A percentile compares a stretch with the other conserved stretches of the same genome.
These are phyloP conservation scores for Pseudorhombus dupliciocellatus DNA, from an alignment of 2,113 vertebrate genomes.

Conservation along the genomic window DNA sequence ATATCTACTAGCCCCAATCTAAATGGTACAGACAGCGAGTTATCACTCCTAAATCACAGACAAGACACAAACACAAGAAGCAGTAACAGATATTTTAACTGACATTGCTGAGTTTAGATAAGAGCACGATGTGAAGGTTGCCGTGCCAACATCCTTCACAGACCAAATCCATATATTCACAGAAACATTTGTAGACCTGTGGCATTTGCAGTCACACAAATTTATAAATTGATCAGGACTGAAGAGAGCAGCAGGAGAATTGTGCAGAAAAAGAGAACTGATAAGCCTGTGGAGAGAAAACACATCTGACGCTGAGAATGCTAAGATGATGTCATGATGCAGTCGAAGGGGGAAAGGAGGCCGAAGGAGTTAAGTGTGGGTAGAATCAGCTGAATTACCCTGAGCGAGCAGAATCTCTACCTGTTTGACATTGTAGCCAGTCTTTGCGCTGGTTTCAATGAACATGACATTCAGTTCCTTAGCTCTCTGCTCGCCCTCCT, in stretches of 20 bases:
- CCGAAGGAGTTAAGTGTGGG: conserved; percentile 32
- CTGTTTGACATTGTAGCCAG: conserved; percentile 97
- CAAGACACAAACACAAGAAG: conserved; percentile 23
- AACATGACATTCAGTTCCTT: conserved; percentile 98
- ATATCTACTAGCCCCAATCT: conserved; percentile 19
- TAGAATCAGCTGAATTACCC: conserved; percentile 58
- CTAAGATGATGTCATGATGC: conserved; percentile 27
- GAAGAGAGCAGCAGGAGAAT: conserved; percentile 9
- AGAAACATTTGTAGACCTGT: conserved; percentile 28
- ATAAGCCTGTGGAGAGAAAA: conserved; percentile 24
- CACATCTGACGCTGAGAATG: conserved; percentile 12
- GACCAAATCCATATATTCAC: conserved; percentile 21
- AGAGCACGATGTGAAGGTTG: conserved; percentile 12
- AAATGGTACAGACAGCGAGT: background rate
- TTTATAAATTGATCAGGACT: background rate
- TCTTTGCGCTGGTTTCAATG: conserved; percentile 97
- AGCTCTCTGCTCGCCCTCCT: conserved; percentile 94
- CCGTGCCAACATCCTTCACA: conserved; percentile 20
- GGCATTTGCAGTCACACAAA: conserved; percentile 20
- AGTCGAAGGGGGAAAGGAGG: conserved; percentile 20
- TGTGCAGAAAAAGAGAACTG: conserved; percentile 24
- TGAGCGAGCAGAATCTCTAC: conserved; percentile 77
- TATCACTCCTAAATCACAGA: background rate
- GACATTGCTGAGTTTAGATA: background rate
- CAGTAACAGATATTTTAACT: conserved; percentile 21